A percentile compares a stretch with the other conserved stretches of the same genome.
Evolutionary conservation across 2,797 vertebrate genomes (phyloP).

Genomic region (Luscinia megarhynchos): DNA sequence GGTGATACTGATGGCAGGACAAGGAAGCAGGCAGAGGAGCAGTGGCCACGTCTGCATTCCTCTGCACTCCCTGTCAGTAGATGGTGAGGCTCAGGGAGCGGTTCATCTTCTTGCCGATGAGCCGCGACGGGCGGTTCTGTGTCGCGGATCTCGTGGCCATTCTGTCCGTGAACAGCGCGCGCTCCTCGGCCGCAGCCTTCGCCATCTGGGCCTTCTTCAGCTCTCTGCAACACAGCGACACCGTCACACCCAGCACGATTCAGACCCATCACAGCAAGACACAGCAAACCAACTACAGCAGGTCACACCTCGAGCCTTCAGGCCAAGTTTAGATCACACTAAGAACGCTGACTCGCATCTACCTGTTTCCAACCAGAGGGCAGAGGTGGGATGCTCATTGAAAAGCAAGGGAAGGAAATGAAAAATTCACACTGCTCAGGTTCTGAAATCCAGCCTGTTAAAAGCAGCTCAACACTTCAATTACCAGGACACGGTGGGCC

Average conservation of each 20-base stretch:
- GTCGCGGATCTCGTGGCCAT: constrained; percentile 91
- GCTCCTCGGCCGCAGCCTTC: constrained; percentile 92
- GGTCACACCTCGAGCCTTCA: neutral
- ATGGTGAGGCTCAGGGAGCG: constrained; percentile 96
- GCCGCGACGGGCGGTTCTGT: constrained; percentile 87
- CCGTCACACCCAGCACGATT: neutral
- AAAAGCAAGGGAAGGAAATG: neutral
- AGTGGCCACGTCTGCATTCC: constrained; percentile 23
- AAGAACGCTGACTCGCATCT: accelerated
- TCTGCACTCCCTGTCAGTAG: constrained; percentile 80
- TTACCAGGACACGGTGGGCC: neutral
- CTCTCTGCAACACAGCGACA: constrained; percentile 81
- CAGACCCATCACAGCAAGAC: neutral
- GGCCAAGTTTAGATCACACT: neutral
- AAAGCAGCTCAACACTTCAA: neutral
- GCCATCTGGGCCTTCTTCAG: constrained; percentile 97
- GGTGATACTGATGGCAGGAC: constrained; percentile 34
- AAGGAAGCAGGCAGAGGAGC: constrained; percentile 40
- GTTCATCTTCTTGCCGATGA: constrained; percentile 98
- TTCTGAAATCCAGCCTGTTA: neutral
- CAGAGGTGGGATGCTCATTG: neutral
- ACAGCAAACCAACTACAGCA: neutral
- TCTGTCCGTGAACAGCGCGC: constrained; percentile 89
- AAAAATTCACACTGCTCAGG: neutral
- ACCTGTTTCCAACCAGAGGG: neutral